These are phyloP conservation scores for Palaemon carinicauda DNA, from an alignment of 1,140 invertebrate genomes.

Conservation along the genomic window DNA sequence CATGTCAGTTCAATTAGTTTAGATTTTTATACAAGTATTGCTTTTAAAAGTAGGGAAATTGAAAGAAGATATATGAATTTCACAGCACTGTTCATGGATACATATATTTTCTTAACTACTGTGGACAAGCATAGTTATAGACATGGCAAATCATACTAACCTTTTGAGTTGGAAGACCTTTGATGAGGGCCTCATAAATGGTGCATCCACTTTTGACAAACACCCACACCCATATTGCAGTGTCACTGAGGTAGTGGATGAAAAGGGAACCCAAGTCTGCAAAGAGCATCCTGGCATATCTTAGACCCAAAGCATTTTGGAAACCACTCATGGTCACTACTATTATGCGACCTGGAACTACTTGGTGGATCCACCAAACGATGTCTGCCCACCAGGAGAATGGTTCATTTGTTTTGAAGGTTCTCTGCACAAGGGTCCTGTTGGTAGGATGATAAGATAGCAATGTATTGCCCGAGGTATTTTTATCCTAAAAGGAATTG, in stretches of 20 bases:
- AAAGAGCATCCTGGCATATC: conserved; percentile 29
- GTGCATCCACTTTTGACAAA: conserved; percentile 57
- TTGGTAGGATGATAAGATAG: neutral
- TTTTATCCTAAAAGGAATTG: too few relatives aligned
- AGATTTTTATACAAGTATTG: too few relatives aligned
- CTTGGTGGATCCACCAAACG: conserved; percentile 41
- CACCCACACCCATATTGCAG: conserved; percentile 50
- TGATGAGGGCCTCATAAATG: conserved; percentile 24
- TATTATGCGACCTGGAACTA: conserved; percentile 30
- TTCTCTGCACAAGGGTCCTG: conserved; percentile 11
- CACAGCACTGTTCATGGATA: neutral
- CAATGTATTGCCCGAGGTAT: too few relatives aligned
- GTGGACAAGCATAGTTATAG: neutral
- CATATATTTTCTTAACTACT: neutral
- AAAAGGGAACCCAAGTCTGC: conserved; percentile 35
- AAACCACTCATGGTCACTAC: conserved; percentile 19
- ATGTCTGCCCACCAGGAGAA: conserved; percentile 52
- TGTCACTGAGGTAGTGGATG: neutral
- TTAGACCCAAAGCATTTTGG: conserved; percentile 6
- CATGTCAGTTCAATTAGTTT: too few relatives aligned
- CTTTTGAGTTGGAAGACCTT: neutral
- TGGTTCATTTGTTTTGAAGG: conserved; percentile 33
- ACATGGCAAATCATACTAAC: neutral
- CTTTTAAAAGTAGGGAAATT: too few relatives aligned
- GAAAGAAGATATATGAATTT: too few relatives aligned